Base-by-base conservation (phyloP, 2,888 invertebrate genomes). In the Scaptomyza caliginosa region DNA sequence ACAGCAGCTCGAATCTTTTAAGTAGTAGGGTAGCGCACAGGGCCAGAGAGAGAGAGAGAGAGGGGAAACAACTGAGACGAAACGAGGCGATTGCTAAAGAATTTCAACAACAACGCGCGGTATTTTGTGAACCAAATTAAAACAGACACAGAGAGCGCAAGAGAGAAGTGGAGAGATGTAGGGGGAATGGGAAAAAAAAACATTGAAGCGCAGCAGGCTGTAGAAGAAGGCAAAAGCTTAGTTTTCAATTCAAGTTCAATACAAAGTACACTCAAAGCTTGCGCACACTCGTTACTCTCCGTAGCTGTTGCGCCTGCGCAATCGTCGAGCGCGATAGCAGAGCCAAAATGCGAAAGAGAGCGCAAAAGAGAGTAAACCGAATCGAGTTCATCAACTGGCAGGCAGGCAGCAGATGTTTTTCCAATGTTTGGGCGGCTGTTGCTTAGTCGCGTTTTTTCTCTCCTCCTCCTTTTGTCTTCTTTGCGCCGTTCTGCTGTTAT, bases 361-460 rank as follows among this genome's bases (percentile, higher is more conserved):
- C 1, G 26, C 16, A 49, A 46, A 34, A 40, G 43, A n/a, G 64
- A 58, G 64, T 60, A 50, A 54, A 49, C 52, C 57, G 73, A 66
- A 81, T 74, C 80, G 83, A 81, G 81, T 81, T 86, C 81, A 81
- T 85, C 81, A 80, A 85, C 80, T 85, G 60, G 59, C 59, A 49
- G 69, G 69, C 68, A 75, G 65, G 66, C 74, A 81, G 89, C 89
- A 89, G 89, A 89, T 89, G 89, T 89, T 89, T 88, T 85, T 82
- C 77, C 87, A 76, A 74, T 81, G 81, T 74, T 78, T 68, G 68
- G 71, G 86, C 81, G 76, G 78, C 72, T 75, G 76, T 70, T 82
- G 73, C 68, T 62, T 54, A 65, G 39, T 72, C 68, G 66, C 67
- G 55, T 74, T 67, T 73, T 72, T 65, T 56, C 43, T 42, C n/a